Evolutionary conservation across 2,888 invertebrate species (phyloP).

Genomic region (Cynaeus angustus): DNA sequence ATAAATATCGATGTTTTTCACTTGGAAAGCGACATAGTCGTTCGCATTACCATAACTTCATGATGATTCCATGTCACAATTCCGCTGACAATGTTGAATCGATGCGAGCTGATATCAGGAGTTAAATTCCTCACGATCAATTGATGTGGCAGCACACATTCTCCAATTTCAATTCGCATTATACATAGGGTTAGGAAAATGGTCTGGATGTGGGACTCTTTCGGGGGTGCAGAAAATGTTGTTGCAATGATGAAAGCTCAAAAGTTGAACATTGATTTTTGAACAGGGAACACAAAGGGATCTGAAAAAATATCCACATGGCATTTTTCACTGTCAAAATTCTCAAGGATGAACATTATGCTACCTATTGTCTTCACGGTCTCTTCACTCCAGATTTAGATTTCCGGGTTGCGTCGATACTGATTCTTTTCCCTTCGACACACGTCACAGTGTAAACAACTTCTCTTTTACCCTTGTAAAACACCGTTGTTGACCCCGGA

Average conservation of each 20-base stretch:
- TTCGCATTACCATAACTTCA: slow-evolving; percentile 22
- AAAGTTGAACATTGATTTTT: no score
- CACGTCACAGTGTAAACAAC: slow-evolving; percentile 38
- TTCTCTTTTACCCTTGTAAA: background rate
- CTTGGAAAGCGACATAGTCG: background rate
- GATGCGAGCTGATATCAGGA: slow-evolving; percentile 22
- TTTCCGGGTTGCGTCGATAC: slow-evolving; percentile 17
- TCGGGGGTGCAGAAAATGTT: no score
- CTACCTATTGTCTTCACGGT: slow-evolving; percentile 15
- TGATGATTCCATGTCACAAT: slow-evolving; percentile 26
- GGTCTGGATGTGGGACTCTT: slow-evolving; percentile 1
- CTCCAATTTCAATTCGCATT: slow-evolving; percentile 35
- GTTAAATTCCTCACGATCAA: slow-evolving; percentile 33
- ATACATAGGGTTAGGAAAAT: slow-evolving; percentile 6
- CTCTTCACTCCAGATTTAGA: background rate
- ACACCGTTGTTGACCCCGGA: slow-evolving; percentile 27
- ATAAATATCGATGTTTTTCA: slow-evolving; percentile 12
- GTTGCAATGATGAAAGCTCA: no score
- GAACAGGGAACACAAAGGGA: no score
- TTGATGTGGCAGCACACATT: slow-evolving; percentile 34
- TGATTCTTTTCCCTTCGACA: slow-evolving; percentile 27
- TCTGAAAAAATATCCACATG: no score
- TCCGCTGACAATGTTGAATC: slow-evolving; percentile 24
- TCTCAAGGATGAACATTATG: background rate
- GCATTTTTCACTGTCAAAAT: slow-evolving; percentile 1